A percentile compares a stretch with the other conserved stretches of the same genome.
Conservation (phyloP, 2,888 invertebrate genomes). For the Luperina testacea region DNA sequence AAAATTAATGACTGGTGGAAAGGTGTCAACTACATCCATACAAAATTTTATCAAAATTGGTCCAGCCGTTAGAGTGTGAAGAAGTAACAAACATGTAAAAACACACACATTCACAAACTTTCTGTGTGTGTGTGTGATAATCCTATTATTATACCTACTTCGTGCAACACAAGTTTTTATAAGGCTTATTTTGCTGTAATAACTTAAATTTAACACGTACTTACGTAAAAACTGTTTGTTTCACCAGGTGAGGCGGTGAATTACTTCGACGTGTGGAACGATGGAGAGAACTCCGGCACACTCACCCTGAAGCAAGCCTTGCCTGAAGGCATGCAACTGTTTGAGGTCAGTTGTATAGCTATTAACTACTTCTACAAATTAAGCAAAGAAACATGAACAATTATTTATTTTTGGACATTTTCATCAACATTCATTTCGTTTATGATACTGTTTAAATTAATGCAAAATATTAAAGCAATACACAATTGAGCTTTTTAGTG, state of each 20-base stretch:
- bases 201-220: not conserved
- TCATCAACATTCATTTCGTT: not conserved
- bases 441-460: not conserved
- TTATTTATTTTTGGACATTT: not conserved
- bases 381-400: not conserved
- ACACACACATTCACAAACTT: no score
- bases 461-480: not conserved
- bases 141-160: not conserved
- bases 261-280: constrained; percentile 80
- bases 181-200: not conserved
- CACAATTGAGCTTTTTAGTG: not conserved
- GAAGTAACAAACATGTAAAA: no score
- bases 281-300: constrained; percentile 77
- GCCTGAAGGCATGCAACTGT: constrained; percentile 76
- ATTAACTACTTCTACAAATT: not conserved
- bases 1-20: no score
- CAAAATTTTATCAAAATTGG: no score
- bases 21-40: no score
- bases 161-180: not conserved
- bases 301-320: constrained; percentile 76
- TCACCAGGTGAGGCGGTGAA: constrained; percentile 75
- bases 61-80: no score
- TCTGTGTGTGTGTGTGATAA: no score
- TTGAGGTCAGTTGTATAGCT: constrained; percentile 74
- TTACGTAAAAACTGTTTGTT: not conserved